These are phyloP conservation scores for Callipepla californica DNA, from an alignment of 2,113 vertebrate genomes.

Conservation along the genomic window DNA sequence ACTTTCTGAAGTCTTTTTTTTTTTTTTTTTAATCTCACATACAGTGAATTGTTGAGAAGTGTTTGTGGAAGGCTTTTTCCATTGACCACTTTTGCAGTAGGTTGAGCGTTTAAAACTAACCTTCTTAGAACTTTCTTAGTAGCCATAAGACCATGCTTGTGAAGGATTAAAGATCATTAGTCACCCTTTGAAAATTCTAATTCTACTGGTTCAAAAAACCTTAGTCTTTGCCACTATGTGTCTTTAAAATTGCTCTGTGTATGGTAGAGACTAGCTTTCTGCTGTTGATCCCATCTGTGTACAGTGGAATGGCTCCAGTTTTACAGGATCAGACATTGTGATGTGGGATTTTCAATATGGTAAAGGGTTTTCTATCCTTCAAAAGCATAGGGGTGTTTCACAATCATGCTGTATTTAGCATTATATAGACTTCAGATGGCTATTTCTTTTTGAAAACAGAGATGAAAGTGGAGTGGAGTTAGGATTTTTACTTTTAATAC, in stretches of 20 bases:
- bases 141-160: not conserved
- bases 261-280: not conserved
- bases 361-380: not conserved
- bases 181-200: not conserved
- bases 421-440: not conserved
- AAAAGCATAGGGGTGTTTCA: not conserved
- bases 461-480: not conserved
- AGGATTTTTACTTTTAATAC: slow-evolving; percentile 40
- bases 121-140: not conserved
- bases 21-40: not conserved
- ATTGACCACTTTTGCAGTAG: not conserved
- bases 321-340: not conserved
- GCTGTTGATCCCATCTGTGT: not conserved
- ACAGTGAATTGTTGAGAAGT: not conserved
- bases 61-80: not conserved
- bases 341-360: not conserved
- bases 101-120: not conserved
- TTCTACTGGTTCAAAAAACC: not conserved
- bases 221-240: not conserved
- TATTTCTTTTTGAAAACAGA: not conserved
- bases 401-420: not conserved
- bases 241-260: not conserved
- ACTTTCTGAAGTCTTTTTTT: not conserved
- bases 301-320: not conserved
- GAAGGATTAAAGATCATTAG: not conserved